Evolutionary conservation across 1,140 invertebrate species (phyloP).

Genomic region (Heterodera schachtii): DNA sequence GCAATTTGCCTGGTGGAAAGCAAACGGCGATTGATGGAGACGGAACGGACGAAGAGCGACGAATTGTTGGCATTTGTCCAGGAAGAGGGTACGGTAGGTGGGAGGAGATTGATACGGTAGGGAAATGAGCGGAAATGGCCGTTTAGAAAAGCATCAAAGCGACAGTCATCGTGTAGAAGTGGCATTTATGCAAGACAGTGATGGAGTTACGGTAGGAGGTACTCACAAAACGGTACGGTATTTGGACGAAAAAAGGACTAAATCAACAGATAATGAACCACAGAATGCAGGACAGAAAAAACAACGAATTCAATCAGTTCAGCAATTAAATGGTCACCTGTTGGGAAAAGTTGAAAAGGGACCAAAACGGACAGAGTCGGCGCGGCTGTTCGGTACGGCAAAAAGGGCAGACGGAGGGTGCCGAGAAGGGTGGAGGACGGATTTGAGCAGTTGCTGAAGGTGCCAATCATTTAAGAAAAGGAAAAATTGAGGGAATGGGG

Average conservation of each 20-base stretch:
- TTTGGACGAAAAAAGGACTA: too few species aligned
- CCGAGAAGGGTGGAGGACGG: neutral
- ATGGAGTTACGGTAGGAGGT: neutral
- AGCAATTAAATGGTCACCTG: too few species aligned
- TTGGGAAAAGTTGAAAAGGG: neutral
- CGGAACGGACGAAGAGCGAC: neutral
- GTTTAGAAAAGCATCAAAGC: neutral
- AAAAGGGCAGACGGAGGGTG: neutral
- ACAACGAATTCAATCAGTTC: too few species aligned
- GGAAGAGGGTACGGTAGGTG: neutral
- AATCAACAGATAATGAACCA: too few species aligned
- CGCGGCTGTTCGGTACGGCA: neutral
- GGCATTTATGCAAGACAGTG: neutral
- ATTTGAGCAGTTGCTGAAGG: too few species aligned
- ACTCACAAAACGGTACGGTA: neutral
- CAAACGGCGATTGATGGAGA: constrained; percentile 21
- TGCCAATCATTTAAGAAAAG: too few species aligned
- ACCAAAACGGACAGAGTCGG: neutral
- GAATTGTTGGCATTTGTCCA: constrained; percentile 13
- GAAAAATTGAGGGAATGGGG: too few species aligned
- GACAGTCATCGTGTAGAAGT: neutral
- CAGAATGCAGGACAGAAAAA: too few species aligned
- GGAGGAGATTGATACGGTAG: neutral
- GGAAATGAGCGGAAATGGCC: neutral
- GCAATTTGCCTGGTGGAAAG: constrained; percentile 37